These are phyloP conservation scores for Noctilio leporinus DNA, from an alignment of 2,113 vertebrate genomes.

Conservation along the genomic window DNA sequence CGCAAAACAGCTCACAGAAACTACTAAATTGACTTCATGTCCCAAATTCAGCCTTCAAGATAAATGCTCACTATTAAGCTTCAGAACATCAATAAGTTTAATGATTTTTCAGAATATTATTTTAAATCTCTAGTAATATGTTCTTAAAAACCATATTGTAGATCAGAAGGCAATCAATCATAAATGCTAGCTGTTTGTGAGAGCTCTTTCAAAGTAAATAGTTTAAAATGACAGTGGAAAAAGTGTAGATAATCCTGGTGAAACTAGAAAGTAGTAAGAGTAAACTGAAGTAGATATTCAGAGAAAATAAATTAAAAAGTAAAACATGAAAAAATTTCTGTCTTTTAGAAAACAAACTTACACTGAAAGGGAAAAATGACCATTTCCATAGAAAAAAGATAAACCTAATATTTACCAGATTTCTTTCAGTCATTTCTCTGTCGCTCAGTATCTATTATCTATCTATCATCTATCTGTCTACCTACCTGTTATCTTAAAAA, in stretches of 20 bases:
- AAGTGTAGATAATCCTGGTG: background rate
- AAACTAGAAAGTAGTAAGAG: background rate
- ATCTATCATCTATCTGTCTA: background rate
- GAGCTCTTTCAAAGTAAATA: background rate
- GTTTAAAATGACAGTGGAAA: background rate
- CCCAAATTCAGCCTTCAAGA: background rate
- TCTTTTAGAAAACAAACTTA: background rate
- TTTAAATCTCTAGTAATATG: background rate
- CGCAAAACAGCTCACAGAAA: background rate
- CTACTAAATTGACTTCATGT: background rate
- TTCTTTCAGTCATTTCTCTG: background rate
- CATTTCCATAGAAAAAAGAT: background rate
- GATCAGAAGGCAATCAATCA: background rate
- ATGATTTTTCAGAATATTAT: background rate
- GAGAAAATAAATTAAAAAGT: background rate
- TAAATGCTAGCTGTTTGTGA: background rate
- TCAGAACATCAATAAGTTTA: background rate
- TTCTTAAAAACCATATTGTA: background rate
- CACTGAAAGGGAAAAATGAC: background rate
- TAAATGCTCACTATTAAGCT: background rate
- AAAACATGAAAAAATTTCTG: background rate
- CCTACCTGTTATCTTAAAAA: background rate
- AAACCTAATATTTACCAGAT: background rate
- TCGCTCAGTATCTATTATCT: background rate
- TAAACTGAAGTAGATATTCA: background rate